Evolutionary conservation across 2,797 vertebrate species (phyloP).

Genomic region (Melanotaenia nigrans): DNA sequence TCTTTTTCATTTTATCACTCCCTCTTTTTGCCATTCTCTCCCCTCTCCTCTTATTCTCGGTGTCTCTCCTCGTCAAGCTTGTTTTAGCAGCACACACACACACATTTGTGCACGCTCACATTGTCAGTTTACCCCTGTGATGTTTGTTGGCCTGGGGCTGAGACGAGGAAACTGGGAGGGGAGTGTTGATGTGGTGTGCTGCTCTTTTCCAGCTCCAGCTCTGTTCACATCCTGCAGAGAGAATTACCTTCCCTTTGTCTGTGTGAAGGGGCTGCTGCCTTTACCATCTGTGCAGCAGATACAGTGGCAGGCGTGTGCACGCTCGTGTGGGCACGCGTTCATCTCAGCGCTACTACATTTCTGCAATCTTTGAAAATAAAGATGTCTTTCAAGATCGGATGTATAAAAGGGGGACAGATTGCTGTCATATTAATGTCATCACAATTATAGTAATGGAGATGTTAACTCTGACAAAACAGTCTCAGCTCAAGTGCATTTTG

Average conservation of each 20-base stretch:
- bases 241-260: slow-evolving; percentile 80
- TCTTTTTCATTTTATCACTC: slow-evolving; percentile 66
- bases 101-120: slow-evolving; percentile 18
- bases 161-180: slow-evolving; percentile 69
- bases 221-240: slow-evolving; percentile 74
- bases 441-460: slow-evolving; percentile 7
- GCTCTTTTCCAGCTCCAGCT: slow-evolving; percentile 71
- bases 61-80: slow-evolving; percentile 64
- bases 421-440: slow-evolving; percentile 17
- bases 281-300: slow-evolving; percentile 75
- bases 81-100: slow-evolving; percentile 46
- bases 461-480: slow-evolving; percentile 4
- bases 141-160: slow-evolving; percentile 75
- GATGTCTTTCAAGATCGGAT: slow-evolving; percentile 22
- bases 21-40: slow-evolving; percentile 49
- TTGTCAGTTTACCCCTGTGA: slow-evolving; percentile 75
- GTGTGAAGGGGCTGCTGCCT: slow-evolving; percentile 74
- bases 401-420: slow-evolving; percentile 1
- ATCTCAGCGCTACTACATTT: neutral
- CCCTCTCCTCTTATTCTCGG: slow-evolving; percentile 59
- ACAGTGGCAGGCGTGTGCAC: slow-evolving; percentile 51
- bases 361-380: slow-evolving; percentile 38
- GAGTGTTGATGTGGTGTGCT: slow-evolving; percentile 70
- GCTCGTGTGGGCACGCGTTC: slow-evolving; percentile 11
- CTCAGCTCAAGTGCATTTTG: neutral